Base-by-base conservation (phyloP, 2,113 vertebrate genomes). In the Carettochelys insculpta region DNA sequence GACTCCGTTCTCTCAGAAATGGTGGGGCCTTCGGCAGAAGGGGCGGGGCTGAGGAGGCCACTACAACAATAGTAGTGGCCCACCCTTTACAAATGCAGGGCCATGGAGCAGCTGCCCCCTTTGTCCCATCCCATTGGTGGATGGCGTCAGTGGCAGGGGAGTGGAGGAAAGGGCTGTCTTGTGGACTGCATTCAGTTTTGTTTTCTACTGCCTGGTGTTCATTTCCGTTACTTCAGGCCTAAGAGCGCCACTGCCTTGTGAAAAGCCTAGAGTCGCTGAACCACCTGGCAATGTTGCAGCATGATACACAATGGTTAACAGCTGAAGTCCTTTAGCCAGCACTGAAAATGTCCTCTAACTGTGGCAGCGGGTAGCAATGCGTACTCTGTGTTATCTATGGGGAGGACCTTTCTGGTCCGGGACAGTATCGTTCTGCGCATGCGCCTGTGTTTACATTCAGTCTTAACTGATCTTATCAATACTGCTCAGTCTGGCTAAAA, bases 321-420 rank as follows among this genome's bases (percentile, higher is more conserved):
- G n/a, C 85, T 92, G 94, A 90, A 93, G 25, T 8, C 68, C 65
- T 93, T 93, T 52, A 82, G 22, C 88, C 91, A 91, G 87, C 84
- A 58, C 89, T 95, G 82, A 88, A 94, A 87, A 89, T 83, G 20
- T 76, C 82, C 61, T 48, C 73, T 84, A 80, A 89, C 89, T 53
- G 56, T 3, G 53, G 43, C 51, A 22, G 19, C 24, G 17, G 52
- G 43, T 77, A 65, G 90, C 89, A 94, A 41, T 8, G 41, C 25
- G 1, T 54, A 80, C 50, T 92, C 81, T 90, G 54, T 47, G 45
- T 90, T n/a, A 73, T 91, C 80, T 88, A 77, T 85, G 38, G 38
- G 68, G n/a, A 29, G n/a, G 51, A 93, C 77, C 92, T 76, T 52
- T 81, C 82, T 86, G 56, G 19, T n/a, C 43, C 83, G 27, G 75